Base-by-base conservation (phyloP, 1,140 invertebrate species). In the Drosophila willistoni region DNA sequence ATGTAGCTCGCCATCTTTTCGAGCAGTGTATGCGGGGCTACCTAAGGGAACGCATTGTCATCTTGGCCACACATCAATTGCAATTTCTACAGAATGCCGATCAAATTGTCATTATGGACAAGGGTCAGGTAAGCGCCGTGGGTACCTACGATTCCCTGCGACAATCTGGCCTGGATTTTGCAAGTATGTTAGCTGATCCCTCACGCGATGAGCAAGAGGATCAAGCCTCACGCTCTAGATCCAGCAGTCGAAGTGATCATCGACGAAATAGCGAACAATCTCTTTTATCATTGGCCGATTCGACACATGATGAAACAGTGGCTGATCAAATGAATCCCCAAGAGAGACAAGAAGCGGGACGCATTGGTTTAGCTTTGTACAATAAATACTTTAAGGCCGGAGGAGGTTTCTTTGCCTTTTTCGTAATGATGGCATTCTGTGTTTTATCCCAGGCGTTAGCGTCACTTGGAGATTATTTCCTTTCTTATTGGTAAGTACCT, bases 41-140 rank as follows among this genome's bases (percentile, higher is more conserved):
- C 83, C 91, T 98, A 65, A 93, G 94, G 17, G 92, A 94, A 36
- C 95, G 96, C 82, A 96, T 96, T 6, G 93, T 95, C 0, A 95
- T 98, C 2, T 62, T 81, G 19, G 96, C 97, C 3, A 98, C 97
- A 0, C 97, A 98, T 92, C 97, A 98, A 91, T 91, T 98, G 60
- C 97, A 98, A 87, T 98, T 96, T 82, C 93, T 98, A 0, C 95
- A 95, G 82, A 93, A 94, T 36, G 97, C 96, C 3, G 95, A 97
- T 84, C 94, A 94, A 92, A 94, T 94, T 92, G 94, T 94, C 77
- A 94, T 93, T 42, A 91, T 95, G 73, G 94, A 95, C 64, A 94
- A 95, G 80, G 95, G 95, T 0, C 72, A 91, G 13, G 93, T 95
- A 55, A 92, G 94, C 4, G 94, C 93, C 1, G 93, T 93, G 5